A percentile compares a stretch with the other conserved stretches of the same genome.
Evolutionary conservation across 2,797 vertebrate species (phyloP).

Genomic region (Onychomys arenicola): DNA sequence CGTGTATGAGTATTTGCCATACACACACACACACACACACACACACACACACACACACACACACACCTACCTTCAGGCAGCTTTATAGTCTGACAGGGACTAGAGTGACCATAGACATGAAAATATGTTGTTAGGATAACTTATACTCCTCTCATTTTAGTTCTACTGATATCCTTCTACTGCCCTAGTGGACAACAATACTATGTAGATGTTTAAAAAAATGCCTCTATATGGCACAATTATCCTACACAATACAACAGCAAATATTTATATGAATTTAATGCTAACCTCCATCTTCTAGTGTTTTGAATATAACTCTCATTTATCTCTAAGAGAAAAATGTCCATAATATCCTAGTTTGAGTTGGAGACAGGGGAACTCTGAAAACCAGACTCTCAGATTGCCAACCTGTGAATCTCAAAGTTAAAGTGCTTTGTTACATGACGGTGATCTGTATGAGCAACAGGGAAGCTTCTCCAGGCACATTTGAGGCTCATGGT

Average conservation of each 20-base stretch:
- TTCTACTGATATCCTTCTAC: neutral
- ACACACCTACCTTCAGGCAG: neutral
- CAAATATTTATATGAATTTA: neutral
- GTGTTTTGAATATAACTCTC: neutral
- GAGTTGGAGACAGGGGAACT: neutral
- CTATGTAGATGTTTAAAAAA: neutral
- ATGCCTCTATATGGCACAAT: neutral
- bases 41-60: neutral
- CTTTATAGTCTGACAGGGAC: neutral
- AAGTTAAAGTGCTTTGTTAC: neutral
- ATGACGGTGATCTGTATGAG: fast-evolving
- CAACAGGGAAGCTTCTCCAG: neutral
- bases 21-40: no score
- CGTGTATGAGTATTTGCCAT: no score
- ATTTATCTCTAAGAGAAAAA: neutral
- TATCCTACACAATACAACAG: neutral
- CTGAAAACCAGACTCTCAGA: neutral
- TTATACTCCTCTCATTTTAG: fast-evolving
- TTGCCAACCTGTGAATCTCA: neutral
- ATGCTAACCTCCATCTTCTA: neutral
- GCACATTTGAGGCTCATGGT: neutral
- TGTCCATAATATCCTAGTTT: neutral
- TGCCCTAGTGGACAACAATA: fast-evolving
- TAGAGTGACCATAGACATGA: fast-evolving
- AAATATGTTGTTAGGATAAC: neutral